Percentiles rank a stretch among this genome's conserved stretches.
Evolutionary conservation across 2,888 invertebrate genomes (phyloP).

Genomic region (Tenthredo mesomela): DNA sequence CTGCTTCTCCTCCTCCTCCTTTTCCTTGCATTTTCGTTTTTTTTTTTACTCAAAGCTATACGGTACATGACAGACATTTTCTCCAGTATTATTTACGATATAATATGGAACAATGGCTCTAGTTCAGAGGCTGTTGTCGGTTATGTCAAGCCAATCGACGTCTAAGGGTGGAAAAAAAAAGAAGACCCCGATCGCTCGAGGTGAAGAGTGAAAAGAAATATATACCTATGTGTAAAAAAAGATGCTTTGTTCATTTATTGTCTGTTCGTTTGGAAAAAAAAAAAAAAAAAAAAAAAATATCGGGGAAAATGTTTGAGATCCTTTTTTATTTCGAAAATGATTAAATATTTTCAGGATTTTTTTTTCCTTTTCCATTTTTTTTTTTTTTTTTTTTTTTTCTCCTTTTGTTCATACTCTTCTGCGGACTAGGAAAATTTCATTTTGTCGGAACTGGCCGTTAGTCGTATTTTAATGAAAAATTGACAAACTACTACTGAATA

Average conservation of each 20-base stretch:
- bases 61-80: not conserved
- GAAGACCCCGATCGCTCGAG: not conserved
- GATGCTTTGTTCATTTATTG: not conserved
- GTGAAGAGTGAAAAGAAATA: not conserved
- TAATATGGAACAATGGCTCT: slow-evolving; percentile 12
- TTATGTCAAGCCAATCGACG: slow-evolving; percentile 22
- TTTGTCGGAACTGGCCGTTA: not conserved
- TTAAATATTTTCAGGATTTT: no score
- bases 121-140: not conserved
- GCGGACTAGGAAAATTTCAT: no score
- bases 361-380: no score
- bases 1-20: not conserved
- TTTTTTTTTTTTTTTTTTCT: no score
- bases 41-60: not conserved
- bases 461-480: not conserved
- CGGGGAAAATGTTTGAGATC: not conserved
- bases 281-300: not conserved
- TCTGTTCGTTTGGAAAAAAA: no score
- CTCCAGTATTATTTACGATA: not conserved
- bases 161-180: not conserved
- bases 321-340: no score
- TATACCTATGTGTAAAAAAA: not conserved
- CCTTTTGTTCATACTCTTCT: no score
- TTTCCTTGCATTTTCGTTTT: no score
- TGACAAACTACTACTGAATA: not conserved